A percentile compares a stretch with the other conserved stretches of the same genome.
phyloP scores from a whole-genome alignment of 1,140 invertebrate genomes.

The Pachyrhynchus sulphureomaculatus region DNA sequence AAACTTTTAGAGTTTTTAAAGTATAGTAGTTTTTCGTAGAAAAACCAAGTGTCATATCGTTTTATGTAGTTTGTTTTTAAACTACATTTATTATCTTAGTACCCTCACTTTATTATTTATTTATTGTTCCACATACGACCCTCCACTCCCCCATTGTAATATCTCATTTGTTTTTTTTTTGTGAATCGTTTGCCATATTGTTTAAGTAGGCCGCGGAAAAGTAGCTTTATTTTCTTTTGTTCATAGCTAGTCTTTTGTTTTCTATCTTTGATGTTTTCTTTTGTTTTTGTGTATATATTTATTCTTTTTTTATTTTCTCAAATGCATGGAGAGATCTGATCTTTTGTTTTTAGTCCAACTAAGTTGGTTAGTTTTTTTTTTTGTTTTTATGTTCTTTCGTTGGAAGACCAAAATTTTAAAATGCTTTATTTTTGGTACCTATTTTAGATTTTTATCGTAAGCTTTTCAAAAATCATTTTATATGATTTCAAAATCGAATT shows the following conservation, averaged over 20 bases:
- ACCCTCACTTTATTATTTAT: not conserved
- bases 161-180: slow-evolving; percentile 14
- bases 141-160: not conserved
- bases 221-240: slow-evolving; percentile 22
- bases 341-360: slow-evolving; percentile 7
- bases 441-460: not conserved
- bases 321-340: slow-evolving; percentile 10
- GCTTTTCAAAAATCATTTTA: slow-evolving; percentile 5
- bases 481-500: slow-evolving; percentile 8
- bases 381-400: not conserved
- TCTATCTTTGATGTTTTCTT: slow-evolving; percentile 6
- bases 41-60: slow-evolving; percentile 8
- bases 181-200: slow-evolving; percentile 34
- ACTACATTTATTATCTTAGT: not conserved
- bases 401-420: not conserved
- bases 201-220: slow-evolving; percentile 14
- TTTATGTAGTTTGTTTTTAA: not conserved
- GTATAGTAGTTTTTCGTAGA: slow-evolving; percentile 11
- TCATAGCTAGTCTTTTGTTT: slow-evolving; percentile 34
- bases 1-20: slow-evolving; percentile 7
- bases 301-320: not conserved
- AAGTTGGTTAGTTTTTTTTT: slow-evolving; percentile 12
- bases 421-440: not conserved
- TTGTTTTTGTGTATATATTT: slow-evolving; percentile 20
- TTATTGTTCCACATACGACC: not conserved